A percentile compares a stretch with the other conserved stretches of the same genome.
These are phyloP conservation scores for Polymixis lichenea DNA, from an alignment of 2,888 invertebrate species.

Conservation along the genomic window DNA sequence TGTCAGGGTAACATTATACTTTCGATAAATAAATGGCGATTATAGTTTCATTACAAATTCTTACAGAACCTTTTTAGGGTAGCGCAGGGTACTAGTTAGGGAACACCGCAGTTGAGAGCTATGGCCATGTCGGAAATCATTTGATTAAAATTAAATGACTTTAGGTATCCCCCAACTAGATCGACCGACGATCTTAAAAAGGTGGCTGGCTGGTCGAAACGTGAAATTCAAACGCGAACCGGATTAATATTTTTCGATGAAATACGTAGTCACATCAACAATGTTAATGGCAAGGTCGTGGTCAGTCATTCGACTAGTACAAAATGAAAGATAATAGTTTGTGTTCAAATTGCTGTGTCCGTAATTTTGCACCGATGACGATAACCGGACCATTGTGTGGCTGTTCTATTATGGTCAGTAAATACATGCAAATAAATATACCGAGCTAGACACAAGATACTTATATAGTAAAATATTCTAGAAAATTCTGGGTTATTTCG, in stretches of 20 bases:
- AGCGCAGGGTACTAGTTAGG: not conserved
- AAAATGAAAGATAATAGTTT: conserved; percentile 67
- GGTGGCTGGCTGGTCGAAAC: not conserved
- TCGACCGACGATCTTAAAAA: too few species aligned
- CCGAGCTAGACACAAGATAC: conserved; percentile 18
- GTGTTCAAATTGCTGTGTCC: conserved; percentile 57
- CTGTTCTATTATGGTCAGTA: conserved; percentile 41
- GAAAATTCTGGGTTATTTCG: conserved; percentile 14
- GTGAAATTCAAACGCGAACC: conserved; percentile 14
- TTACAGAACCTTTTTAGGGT: not conserved
- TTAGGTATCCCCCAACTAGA: not conserved
- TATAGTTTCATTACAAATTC: not conserved
- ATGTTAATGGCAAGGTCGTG: conserved; percentile 71
- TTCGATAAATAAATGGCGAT: not conserved
- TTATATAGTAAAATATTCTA: conserved; percentile 13
- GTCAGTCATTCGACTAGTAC: conserved; percentile 65
- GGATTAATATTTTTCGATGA: conserved; percentile 28
- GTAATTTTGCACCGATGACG: conserved; percentile 67
- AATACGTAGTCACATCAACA: conserved; percentile 26
- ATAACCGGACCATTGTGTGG: conserved; percentile 60
- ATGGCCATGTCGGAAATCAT: too few species aligned
- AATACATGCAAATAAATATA: conserved; percentile 47
- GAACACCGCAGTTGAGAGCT: not conserved
- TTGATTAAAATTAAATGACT: too few species aligned
- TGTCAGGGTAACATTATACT: not conserved